Evolutionary conservation across 2,797 vertebrate species (phyloP).

Genomic region (Microctenopoma stevenorrisi): DNA sequence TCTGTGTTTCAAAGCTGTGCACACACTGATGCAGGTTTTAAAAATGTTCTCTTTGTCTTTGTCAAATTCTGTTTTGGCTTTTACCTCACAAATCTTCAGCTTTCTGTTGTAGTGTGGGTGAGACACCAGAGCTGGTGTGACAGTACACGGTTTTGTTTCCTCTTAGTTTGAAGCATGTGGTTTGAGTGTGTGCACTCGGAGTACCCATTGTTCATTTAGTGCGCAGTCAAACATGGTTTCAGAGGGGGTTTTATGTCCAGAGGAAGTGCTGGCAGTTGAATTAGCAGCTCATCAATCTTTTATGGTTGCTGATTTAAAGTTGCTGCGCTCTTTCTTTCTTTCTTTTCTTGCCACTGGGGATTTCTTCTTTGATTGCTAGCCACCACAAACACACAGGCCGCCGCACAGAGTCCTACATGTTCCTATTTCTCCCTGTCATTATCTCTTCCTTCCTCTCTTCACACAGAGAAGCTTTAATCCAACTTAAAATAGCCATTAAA

Average conservation of each 20-base stretch:
- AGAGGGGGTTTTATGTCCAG: constrained; percentile 12
- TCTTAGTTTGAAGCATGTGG: background rate
- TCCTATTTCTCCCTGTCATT: too few species aligned
- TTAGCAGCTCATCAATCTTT: constrained; percentile 52
- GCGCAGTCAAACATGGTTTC: constrained; percentile 18
- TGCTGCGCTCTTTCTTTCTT: constrained; percentile 1
- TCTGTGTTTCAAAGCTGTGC: too few species aligned
- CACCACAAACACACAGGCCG: background rate
- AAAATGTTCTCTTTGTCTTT: too few species aligned
- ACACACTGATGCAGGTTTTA: too few species aligned
- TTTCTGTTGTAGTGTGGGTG: too few species aligned
- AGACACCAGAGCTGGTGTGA: too few species aligned
- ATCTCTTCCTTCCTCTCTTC: too few species aligned
- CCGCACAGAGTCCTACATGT: too few species aligned
- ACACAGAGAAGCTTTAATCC: constrained; percentile 1
- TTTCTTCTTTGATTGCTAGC: background rate
- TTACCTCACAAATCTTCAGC: too few species aligned
- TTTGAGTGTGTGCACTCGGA: background rate
- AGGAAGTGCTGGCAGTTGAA: constrained; percentile 38
- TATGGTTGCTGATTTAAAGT: constrained; percentile 43
- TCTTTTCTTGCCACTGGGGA: constrained; percentile 8
- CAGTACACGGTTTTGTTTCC: too few species aligned
- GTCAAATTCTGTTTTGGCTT: too few species aligned
- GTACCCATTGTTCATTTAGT: constrained; percentile 1
- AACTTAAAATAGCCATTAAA: constrained; percentile 7